Conservation (phyloP, 2,113 vertebrate species). For the Coptodon rendalli region DNA sequence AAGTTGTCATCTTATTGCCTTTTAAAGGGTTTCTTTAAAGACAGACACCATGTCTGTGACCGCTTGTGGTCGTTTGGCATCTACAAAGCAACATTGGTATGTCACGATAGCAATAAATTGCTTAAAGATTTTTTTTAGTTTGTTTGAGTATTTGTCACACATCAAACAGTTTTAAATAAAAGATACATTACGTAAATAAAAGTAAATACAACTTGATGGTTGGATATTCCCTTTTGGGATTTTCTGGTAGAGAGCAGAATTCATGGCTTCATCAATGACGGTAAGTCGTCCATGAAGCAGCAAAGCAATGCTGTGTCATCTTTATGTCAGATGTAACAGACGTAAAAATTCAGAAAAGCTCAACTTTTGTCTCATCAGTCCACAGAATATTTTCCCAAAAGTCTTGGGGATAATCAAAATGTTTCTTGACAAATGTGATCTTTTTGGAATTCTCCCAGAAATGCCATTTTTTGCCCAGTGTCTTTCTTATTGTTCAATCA, state of each 20-base stretch:
- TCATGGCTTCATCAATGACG: neutral
- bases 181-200: fast-evolving
- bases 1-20: neutral
- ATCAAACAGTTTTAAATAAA: neutral
- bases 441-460: neutral
- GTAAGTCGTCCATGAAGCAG: neutral
- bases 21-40: neutral
- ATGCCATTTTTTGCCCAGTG: neutral
- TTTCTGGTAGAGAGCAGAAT: neutral
- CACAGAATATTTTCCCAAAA: neutral
- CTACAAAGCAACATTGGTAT: neutral
- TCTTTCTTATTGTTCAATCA: neutral
- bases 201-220: neutral
- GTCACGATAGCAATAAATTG: neutral
- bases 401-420: neutral
- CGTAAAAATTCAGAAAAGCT: neutral
- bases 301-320: neutral
- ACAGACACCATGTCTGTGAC: neutral
- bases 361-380: neutral
- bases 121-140: no score
- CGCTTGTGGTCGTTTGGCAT: neutral
- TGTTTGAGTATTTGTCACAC: neutral
- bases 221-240: neutral
- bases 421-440: neutral
- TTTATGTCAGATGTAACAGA: neutral